Evolutionary conservation across 2,797 vertebrate species (phyloP).

Genomic region (Ctenochaetus hawaiiensis): DNA sequence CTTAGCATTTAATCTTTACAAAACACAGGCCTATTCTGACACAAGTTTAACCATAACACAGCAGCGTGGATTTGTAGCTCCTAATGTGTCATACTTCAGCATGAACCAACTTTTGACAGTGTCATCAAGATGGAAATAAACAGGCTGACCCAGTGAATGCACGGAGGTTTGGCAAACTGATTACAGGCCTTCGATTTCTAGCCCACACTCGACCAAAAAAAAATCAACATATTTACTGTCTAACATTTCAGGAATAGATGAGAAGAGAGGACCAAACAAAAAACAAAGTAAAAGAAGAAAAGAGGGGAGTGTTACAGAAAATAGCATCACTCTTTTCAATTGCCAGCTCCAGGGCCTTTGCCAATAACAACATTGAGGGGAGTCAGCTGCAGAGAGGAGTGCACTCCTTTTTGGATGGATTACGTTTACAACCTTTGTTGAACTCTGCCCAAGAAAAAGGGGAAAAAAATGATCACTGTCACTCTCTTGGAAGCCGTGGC

Average conservation of each 20-base stretch:
- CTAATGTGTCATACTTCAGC: slow-evolving; percentile 58
- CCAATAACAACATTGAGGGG: slow-evolving; percentile 79
- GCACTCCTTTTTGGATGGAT: slow-evolving; percentile 71
- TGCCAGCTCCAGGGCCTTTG: slow-evolving; percentile 66
- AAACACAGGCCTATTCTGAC: slow-evolving; percentile 36
- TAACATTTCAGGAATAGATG: slow-evolving; percentile 79
- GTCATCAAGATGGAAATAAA: slow-evolving; percentile 79
- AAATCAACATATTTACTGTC: slow-evolving; percentile 77
- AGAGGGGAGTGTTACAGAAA: slow-evolving; percentile 69
- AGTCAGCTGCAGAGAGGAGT: slow-evolving; percentile 70
- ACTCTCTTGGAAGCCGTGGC: slow-evolving; percentile 51
- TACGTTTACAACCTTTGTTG: slow-evolving; percentile 73
- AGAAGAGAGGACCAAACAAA: slow-evolving; percentile 43
- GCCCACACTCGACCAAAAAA: slow-evolving; percentile 74
- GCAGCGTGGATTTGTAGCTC: slow-evolving; percentile 35
- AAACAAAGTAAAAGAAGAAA: slow-evolving; percentile 21
- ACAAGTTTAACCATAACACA: slow-evolving; percentile 40
- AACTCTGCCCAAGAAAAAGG: slow-evolving; percentile 61
- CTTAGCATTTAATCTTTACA: slow-evolving; percentile 46
- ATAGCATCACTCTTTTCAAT: slow-evolving; percentile 74
- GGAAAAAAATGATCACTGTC: slow-evolving; percentile 53
- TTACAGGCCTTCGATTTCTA: slow-evolving; percentile 79
- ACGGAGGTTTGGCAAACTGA: slow-evolving; percentile 79
- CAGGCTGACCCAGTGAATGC: slow-evolving; percentile 58
- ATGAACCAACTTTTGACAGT: slow-evolving; percentile 68